Evolutionary conservation across 2,888 invertebrate genomes (phyloP), one percentile per base, ranked within the genome.

Genomic region (Spilarctia lutea): DNA sequence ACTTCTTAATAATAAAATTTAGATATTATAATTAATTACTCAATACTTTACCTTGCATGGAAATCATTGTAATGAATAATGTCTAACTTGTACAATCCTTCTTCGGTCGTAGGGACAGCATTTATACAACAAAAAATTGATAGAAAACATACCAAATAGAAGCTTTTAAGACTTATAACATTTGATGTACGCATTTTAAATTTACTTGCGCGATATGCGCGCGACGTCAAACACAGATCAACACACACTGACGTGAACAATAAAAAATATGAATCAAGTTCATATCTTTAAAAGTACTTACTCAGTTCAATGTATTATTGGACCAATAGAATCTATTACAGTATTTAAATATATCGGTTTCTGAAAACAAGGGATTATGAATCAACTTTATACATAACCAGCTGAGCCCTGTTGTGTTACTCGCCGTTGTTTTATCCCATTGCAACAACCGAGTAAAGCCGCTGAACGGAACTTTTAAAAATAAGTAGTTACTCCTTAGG

Each of bases 51-150:
- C 96, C 96, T 94, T 20, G 96, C 96, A 84, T 96, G 96, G 85
- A 96, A 96, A 91, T 96, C 96, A 82, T 96, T 96, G 72, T 96
- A 94, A 83, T 96, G 96, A 71, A 96, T 93, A 71, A 97, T 94
- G 79, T 97, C 96, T 76, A 97, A 87, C 78, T 94, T 93, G 79
- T 96, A 96, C 45, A 96, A 83, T 82, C 96, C 95, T 80, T 93
- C 93, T 70, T 30, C 63, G 2, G 92, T 91, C 67, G 91, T 73
- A 3, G 92, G 91, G 73, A 93, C 90, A 60, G 90, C 86, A 73
- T 83, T 75, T 66, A 86, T 86, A 30, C 81, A 81, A 42, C 79
- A 81, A 35, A 80, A 42, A 27, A 74, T 63, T 24, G 72, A 27
- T 11, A 81, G 69, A 45, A 16, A 68, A 10, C 71, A 82, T 68